Evolutionary conservation across 2,888 invertebrate genomes (phyloP).

Genomic region (Masnerella sp.): DNA sequence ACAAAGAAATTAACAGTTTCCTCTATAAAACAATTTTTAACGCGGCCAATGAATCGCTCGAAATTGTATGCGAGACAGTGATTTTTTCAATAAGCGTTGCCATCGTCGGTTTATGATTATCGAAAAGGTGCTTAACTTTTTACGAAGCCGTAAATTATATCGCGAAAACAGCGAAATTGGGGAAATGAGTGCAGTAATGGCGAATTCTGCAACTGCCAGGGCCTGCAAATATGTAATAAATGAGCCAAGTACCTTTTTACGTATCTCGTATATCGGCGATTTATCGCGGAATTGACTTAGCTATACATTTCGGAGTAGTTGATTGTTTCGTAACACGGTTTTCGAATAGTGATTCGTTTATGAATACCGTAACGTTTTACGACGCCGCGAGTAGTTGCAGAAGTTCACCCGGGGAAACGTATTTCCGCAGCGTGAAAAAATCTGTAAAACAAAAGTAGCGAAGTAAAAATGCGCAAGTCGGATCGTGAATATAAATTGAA

Average conservation of each 20-base stretch:
- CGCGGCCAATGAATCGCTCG: too few relatives aligned
- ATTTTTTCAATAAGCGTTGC: slow-evolving; percentile 41
- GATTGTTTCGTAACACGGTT: slow-evolving; percentile 54
- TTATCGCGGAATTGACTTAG: slow-evolving; percentile 57
- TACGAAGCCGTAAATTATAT: slow-evolving; percentile 55
- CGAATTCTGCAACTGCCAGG: slow-evolving; percentile 48
- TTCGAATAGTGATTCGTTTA: slow-evolving; percentile 51
- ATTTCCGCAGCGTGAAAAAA: neutral
- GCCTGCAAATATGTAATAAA: slow-evolving; percentile 53
- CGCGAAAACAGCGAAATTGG: slow-evolving; percentile 54
- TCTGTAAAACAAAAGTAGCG: slow-evolving; percentile 32
- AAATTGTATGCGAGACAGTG: neutral
- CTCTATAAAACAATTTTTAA: too few relatives aligned
- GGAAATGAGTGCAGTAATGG: slow-evolving; percentile 54
- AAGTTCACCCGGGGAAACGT: slow-evolving; percentile 25
- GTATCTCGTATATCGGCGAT: slow-evolving; percentile 58
- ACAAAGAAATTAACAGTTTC: too few relatives aligned
- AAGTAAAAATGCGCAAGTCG: slow-evolving; percentile 23
- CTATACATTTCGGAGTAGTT: slow-evolving; percentile 47
- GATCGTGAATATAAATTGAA: slow-evolving; percentile 67
- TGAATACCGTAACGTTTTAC: slow-evolving; percentile 56
- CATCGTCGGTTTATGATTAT: slow-evolving; percentile 52
- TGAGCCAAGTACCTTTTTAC: slow-evolving; percentile 58
- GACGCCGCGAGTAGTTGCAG: slow-evolving; percentile 33
- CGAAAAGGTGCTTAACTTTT: slow-evolving; percentile 55